Percentiles rank a stretch among this genome's conserved stretches.
These are phyloP conservation scores for Periophthalmus modestus DNA, from an alignment of 2,113 vertebrate species.

Conservation along the genomic window DNA sequence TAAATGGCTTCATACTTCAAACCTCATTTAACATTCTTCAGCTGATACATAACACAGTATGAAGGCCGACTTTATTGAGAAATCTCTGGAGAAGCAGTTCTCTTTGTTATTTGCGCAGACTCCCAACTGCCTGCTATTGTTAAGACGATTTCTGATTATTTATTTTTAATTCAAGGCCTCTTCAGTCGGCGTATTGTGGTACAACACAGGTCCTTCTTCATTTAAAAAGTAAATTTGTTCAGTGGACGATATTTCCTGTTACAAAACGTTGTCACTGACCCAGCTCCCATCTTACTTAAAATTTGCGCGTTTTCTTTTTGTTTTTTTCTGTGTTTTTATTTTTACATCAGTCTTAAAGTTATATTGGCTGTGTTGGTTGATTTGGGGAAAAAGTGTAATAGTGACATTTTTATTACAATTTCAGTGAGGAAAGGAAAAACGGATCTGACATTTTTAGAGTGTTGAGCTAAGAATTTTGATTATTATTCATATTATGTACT, in stretches of 20 bases:
- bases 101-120: background rate
- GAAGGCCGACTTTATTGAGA: background rate
- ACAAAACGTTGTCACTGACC: background rate
- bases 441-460: too few relatives aligned
- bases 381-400: too few relatives aligned
- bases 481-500: too few relatives aligned
- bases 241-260: background rate
- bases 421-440: too few relatives aligned
- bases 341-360: too few relatives aligned
- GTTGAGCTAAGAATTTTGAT: too few relatives aligned
- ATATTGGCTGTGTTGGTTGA: background rate
- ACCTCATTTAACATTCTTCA: background rate
- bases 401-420: too few relatives aligned
- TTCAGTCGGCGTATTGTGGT: background rate
- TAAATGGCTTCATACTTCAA: background rate
- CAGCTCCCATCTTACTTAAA: background rate
- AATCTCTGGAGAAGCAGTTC: background rate
- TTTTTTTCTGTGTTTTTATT: background rate
- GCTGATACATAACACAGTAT: background rate
- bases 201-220: background rate
- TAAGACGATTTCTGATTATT: background rate
- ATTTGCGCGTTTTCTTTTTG: too few relatives aligned
- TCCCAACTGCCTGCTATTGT: background rate
- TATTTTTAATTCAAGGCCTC: background rate
- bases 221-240: background rate